Conservation (phyloP, 2,113 vertebrate species). For the Zosterops japonicus region DNA sequence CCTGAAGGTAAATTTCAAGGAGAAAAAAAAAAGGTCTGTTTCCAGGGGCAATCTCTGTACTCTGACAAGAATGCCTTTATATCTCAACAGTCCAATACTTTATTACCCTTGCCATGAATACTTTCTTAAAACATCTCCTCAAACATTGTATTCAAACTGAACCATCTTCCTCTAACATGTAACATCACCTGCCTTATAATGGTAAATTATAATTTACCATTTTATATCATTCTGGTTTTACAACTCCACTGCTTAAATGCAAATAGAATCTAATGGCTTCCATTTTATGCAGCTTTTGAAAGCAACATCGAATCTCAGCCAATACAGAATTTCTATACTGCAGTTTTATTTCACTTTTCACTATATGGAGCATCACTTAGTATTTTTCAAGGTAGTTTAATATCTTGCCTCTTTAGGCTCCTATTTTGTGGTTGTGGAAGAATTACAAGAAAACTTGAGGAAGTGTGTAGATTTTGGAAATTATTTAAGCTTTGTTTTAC, state of each 20-base stretch:
- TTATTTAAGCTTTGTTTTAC: background rate
- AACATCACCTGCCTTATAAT: background rate
- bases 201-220: conserved; percentile 25
- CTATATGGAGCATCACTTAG: background rate
- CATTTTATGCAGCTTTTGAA: background rate
- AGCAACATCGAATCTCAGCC: background rate
- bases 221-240: conserved; percentile 3
- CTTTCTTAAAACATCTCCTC: background rate
- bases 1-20: background rate
- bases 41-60: background rate
- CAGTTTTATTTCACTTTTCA: background rate
- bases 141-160: background rate
- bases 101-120: background rate
- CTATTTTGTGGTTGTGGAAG: background rate
- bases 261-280: conserved; percentile 38
- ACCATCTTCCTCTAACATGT: background rate
- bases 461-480: background rate
- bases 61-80: background rate
- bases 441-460: background rate
- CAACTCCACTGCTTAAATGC: conserved; percentile 9
- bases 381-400: background rate
- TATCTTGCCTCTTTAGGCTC: background rate
- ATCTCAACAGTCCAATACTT: background rate
- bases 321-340: background rate
- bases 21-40: background rate